Base-by-base conservation (phyloP, 2,797 vertebrate species). In the Periophthalmus magnuspinnatus region DNA sequence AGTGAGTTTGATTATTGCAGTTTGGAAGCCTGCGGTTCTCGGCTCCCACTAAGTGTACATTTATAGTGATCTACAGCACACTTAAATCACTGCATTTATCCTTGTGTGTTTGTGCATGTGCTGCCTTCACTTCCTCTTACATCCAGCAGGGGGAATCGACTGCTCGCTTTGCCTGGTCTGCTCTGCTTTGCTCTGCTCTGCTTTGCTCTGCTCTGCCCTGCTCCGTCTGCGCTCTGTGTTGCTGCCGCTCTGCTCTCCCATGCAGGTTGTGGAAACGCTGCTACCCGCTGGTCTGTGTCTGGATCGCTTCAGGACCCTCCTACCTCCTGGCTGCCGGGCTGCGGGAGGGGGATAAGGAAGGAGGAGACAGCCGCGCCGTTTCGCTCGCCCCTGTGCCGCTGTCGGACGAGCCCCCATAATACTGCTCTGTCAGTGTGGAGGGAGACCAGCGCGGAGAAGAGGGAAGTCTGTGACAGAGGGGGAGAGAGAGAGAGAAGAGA, bases 61-160 rank as follows among this genome's bases (percentile, higher is more conserved):
- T 65, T 65, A 65, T 65, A 50, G 63, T 65, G 63, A 65, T 65
- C 47, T 65, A 65, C 45, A 65, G 28, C 65, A 54, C 65, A 14
- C 9, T 75, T 5, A 67, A 80, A 72, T 58, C 17, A 16, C 0
- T 41, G 5, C 11, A n/a, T 17, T 75, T 73, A 59, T 19, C 60
- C 9, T n/a, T 55, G 33, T 55, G 33, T 28, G 36, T 48, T 24
- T 68, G 32, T 74, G 67, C 32, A 28, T 54, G 21, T 70, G 68
- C 68, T 65, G 72, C 79, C 32, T 5, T 86, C 19, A 88, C 85
- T 67, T 78, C 89, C 89, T 7, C 10, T 70, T 85, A 77, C 88
- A 87, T 89, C 94, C 94, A 94, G 95, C 87, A 94, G 94, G 94
- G 94, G 94, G 94, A 92, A 93, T 93, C 91, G 90, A 92, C 91